A percentile compares a stretch with the other conserved stretches of the same genome.
Conservation (phyloP, 2,888 invertebrate genomes). For the Harpalus rubripes region DNA sequence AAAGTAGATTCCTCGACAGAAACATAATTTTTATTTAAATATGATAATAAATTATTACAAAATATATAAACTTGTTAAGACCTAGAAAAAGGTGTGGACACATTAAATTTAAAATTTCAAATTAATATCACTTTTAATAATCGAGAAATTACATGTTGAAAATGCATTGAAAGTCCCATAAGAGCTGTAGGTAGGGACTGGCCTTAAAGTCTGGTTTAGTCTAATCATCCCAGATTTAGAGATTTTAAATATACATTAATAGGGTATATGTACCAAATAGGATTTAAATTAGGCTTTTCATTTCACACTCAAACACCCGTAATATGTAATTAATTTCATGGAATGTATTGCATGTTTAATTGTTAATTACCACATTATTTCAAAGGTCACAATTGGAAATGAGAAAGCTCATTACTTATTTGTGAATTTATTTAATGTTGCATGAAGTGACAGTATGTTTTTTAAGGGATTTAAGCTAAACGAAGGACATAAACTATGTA, state of each 20-base stretch:
- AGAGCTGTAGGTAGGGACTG: too few species aligned
- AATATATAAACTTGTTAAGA: too few species aligned
- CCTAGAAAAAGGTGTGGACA: too few species aligned
- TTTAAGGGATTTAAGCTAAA: slow-evolving; percentile 28
- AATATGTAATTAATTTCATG: background rate
- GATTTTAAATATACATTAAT: background rate
- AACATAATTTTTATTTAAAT: too few species aligned
- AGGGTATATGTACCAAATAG: background rate
- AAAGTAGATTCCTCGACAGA: too few species aligned
- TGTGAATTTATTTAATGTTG: slow-evolving; percentile 44
- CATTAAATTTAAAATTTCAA: too few species aligned
- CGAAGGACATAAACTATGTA: slow-evolving; percentile 57
- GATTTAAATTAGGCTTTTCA: background rate
- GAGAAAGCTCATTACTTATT: slow-evolving; percentile 32
- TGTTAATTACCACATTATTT: slow-evolving; percentile 24
- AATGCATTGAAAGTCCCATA: too few species aligned
- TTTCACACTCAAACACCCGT: background rate
- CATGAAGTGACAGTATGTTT: slow-evolving; percentile 27
- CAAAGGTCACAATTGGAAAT: slow-evolving; percentile 58
- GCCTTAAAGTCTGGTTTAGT: too few species aligned
- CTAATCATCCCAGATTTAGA: too few species aligned
- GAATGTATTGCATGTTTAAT: slow-evolving; percentile 26
- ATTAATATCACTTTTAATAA: too few species aligned
- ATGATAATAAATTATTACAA: too few species aligned
- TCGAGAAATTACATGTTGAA: too few species aligned